Percentiles rank a stretch among this genome's conserved stretches.
phyloP scores from a whole-genome alignment of 2,797 vertebrate species.

The Todus mexicanus region DNA sequence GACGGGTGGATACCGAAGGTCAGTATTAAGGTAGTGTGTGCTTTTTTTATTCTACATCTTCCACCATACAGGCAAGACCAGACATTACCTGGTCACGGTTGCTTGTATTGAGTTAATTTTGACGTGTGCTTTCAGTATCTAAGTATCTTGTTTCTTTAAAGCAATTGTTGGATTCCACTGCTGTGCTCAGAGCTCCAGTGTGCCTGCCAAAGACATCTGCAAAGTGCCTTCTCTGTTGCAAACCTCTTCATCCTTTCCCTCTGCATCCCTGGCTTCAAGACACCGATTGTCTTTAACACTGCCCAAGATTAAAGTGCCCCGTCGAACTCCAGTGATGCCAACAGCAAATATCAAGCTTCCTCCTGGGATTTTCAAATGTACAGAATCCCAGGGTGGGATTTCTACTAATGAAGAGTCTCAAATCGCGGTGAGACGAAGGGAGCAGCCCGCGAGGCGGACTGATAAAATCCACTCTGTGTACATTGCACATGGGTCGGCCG shows the following conservation, averaged over 20 bases:
- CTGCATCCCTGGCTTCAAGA: constrained; percentile 24
- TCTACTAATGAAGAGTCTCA: background rate
- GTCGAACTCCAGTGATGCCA: constrained; percentile 85
- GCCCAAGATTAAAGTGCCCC: constrained; percentile 76
- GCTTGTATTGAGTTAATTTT: background rate
- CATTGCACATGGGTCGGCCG: constrained; percentile 68
- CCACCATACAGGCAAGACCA: background rate
- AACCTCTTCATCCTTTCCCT: background rate
- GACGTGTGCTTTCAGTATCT: background rate
- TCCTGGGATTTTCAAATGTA: constrained; percentile 70
- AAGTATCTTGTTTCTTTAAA: constrained; percentile 69
- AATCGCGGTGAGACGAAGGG: constrained; percentile 68
- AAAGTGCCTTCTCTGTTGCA: constrained; percentile 51
- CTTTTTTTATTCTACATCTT: constrained; percentile 46
- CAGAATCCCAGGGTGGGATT: constrained; percentile 36
- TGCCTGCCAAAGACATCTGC: constrained; percentile 48
- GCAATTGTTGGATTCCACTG: constrained; percentile 60
- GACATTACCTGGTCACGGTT: background rate
- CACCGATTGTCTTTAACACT: constrained; percentile 66
- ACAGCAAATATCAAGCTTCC: constrained; percentile 85
- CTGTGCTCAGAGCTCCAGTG: background rate
- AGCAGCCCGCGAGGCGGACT: constrained; percentile 80
- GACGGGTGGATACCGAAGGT: constrained; percentile 84
- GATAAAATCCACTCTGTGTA: constrained; percentile 89
- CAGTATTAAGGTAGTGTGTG: constrained; percentile 82